A percentile compares a stretch with the other conserved stretches of the same genome.
Evolutionary conservation across 2,113 vertebrate genomes (phyloP).

Genomic region (Hippocampus mohnikei): DNA sequence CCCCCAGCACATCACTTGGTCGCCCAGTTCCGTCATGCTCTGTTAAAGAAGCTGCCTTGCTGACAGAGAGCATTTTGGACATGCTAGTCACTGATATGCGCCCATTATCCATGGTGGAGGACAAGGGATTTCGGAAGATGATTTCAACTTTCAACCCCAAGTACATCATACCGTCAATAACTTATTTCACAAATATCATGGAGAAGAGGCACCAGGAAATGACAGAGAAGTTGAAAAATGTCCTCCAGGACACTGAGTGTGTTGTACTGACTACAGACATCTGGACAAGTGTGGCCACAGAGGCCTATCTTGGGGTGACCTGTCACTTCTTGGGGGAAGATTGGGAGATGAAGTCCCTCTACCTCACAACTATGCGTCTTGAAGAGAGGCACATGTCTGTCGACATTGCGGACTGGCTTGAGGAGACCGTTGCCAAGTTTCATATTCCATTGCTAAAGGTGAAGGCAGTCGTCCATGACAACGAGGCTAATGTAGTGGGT

Average conservation of each 20-base stretch:
- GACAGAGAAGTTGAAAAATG: constrained; percentile 18
- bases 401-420: constrained; percentile 27
- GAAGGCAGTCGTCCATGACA: constrained; percentile 33
- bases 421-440: constrained; percentile 20
- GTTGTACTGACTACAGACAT: constrained; percentile 27
- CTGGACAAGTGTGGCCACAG: constrained; percentile 29
- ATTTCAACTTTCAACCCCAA: neutral
- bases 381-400: constrained; percentile 31
- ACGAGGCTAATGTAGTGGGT: constrained; percentile 25
- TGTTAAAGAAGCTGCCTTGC: neutral
- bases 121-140: neutral
- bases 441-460: constrained; percentile 33
- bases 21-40: neutral
- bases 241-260: constrained; percentile 7
- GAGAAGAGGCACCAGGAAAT: constrained; percentile 11
- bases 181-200: constrained; percentile 1
- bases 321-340: constrained; percentile 25
- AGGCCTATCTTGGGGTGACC: constrained; percentile 24
- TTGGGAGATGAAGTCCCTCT: constrained; percentile 4
- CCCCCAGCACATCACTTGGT: neutral
- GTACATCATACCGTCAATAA: neutral
- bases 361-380: constrained; percentile 4
- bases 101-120: constrained; percentile 3
- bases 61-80: constrained; percentile 1
- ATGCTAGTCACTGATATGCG: constrained; percentile 1